These are phyloP conservation scores for Thereuonema tuberculata DNA, from an alignment of 1,140 invertebrate species.

Conservation along the genomic window DNA sequence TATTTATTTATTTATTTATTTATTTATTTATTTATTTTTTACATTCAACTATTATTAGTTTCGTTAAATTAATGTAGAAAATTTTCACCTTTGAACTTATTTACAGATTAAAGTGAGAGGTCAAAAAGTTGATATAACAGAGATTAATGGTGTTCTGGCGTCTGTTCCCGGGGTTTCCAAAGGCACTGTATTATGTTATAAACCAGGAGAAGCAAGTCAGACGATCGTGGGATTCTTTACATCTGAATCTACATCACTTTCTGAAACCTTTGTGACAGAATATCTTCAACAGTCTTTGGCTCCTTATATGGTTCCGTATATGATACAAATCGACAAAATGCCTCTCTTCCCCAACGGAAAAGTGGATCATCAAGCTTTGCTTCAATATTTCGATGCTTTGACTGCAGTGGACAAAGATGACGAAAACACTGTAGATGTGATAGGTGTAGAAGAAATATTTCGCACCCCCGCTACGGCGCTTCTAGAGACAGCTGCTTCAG, in stretches of 20 bases:
- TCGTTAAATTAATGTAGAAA: no score
- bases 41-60: no score
- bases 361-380: constrained; percentile 57
- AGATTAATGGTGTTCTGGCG: constrained; percentile 55
- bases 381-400: constrained; percentile 46
- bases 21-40: no score
- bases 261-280: constrained; percentile 5
- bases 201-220: constrained; percentile 50
- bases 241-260: not conserved
- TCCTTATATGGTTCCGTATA: constrained; percentile 55
- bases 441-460: constrained; percentile 27
- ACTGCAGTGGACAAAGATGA: constrained; percentile 34
- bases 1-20: no score
- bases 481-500: not conserved
- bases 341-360: constrained; percentile 72
- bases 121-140: constrained; percentile 64
- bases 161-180: constrained; percentile 43
- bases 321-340: constrained; percentile 52
- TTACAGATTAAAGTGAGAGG: constrained; percentile 59
- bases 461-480: not conserved
- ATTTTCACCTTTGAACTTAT: no score
- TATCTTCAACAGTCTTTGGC: constrained; percentile 8
- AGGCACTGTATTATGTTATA: constrained; percentile 58
- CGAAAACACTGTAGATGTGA: constrained; percentile 50
- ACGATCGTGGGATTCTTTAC: constrained; percentile 25